A percentile compares a stretch with the other conserved stretches of the same genome.
Conservation (phyloP, 1,140 invertebrate genomes). For the Drosophila miranda region DNA sequence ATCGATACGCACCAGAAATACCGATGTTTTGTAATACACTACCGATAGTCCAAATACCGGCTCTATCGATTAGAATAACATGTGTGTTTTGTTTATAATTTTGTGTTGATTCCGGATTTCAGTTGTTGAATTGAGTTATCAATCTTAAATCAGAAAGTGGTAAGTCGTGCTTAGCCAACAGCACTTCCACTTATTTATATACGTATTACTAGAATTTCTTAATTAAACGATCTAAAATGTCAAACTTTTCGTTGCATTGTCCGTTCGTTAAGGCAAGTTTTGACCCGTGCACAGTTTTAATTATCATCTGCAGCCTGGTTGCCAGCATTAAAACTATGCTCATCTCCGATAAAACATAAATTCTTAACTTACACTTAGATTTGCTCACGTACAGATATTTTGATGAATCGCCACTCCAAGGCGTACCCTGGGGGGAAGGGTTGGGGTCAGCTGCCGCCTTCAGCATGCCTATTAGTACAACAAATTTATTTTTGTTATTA, state of each 20-base stretch:
- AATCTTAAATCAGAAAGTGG: no score
- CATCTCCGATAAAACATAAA: slow-evolving; percentile 64
- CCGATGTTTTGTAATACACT: no score
- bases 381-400: slow-evolving; percentile 53
- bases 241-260: slow-evolving; percentile 65
- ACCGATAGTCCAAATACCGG: no score
- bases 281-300: slow-evolving; percentile 40
- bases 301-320: slow-evolving; percentile 24
- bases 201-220: slow-evolving; percentile 66
- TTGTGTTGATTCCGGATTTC: no score
- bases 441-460: no score
- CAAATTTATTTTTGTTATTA: no score
- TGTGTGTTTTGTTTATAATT: no score
- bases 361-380: slow-evolving; percentile 70
- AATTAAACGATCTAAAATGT: slow-evolving; percentile 75
- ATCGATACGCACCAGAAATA: slow-evolving; percentile 8
- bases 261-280: slow-evolving; percentile 76
- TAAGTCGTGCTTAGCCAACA: no score
- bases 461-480: no score
- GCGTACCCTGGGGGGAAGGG: no score
- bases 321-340: slow-evolving; percentile 64
- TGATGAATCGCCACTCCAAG: slow-evolving; percentile 35
- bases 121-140: no score
- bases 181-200: slow-evolving; percentile 6
- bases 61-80: no score